Conservation (phyloP, 2,113 vertebrate genomes). For the Dromiciops gliroides region DNA sequence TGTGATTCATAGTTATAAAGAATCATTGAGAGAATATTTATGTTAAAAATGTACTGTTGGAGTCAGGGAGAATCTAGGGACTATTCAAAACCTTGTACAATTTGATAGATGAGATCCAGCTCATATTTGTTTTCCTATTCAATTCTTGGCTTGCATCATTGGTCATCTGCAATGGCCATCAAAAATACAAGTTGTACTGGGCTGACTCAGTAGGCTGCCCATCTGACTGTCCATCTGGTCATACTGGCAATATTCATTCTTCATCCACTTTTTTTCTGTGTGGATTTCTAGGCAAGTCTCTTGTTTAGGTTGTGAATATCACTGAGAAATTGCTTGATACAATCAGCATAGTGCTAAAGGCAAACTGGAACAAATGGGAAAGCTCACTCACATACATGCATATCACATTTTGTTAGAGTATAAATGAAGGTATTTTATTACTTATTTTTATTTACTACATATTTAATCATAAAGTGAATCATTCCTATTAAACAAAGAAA, state of each 20-base stretch:
- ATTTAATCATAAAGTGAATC: not conserved
- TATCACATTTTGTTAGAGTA: not conserved
- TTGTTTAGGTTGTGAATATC: not conserved
- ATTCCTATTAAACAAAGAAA: not conserved
- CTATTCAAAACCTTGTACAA: not conserved
- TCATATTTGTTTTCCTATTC: not conserved
- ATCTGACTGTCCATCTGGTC: not conserved
- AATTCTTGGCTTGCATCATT: not conserved
- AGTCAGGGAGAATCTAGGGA: not conserved
- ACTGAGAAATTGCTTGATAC: not conserved
- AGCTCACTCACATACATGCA: not conserved
- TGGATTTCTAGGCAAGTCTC: not conserved
- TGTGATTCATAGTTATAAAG: not conserved
- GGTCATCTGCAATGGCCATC: not conserved
- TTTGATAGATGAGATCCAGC: not conserved
- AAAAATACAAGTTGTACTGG: not conserved
- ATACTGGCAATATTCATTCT: not conserved
- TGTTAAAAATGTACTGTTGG: not conserved
- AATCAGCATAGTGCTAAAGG: not conserved
- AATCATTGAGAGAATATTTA: not conserved
- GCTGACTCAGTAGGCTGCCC: not conserved
- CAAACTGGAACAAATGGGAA: not conserved
- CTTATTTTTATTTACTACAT: not conserved
- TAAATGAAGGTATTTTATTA: not conserved
- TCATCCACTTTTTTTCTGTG: not conserved